Evolutionary conservation across 2,113 vertebrate species (phyloP).

Genomic region (Danionella cerebrum): DNA sequence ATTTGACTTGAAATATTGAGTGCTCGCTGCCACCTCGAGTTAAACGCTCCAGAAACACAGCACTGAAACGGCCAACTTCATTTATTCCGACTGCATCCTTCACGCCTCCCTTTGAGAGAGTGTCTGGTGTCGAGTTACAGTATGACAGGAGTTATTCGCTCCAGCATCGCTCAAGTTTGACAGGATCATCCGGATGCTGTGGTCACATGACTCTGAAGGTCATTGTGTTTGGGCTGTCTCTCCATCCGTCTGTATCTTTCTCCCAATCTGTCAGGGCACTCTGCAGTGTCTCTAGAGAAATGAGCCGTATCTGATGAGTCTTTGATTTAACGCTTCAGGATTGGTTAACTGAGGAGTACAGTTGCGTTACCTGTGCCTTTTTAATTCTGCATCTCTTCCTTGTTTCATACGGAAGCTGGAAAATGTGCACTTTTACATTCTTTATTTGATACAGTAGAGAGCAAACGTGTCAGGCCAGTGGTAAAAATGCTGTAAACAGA

Average conservation of each 20-base stretch:
- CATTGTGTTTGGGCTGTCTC: background rate
- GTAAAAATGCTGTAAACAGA: too few relatives aligned
- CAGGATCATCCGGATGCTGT: background rate
- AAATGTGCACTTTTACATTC: too few relatives aligned
- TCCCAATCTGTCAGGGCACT: background rate
- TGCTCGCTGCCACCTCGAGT: too few relatives aligned
- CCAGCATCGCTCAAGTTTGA: background rate
- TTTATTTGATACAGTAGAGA: too few relatives aligned
- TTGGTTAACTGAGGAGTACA: background rate
- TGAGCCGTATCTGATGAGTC: background rate
- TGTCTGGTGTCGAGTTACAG: too few relatives aligned
- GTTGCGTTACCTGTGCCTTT: background rate
- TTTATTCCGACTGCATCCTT: too few relatives aligned
- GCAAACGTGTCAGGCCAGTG: too few relatives aligned
- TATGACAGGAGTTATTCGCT: background rate
- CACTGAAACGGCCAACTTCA: too few relatives aligned
- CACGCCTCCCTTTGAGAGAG: too few relatives aligned
- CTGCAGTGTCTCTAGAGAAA: background rate
- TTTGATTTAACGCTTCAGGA: background rate
- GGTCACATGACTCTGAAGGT: slow-evolving; percentile 15
- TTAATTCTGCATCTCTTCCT: background rate
- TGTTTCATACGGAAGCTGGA: too few relatives aligned
- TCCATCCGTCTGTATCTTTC: background rate
- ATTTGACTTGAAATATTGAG: too few relatives aligned
- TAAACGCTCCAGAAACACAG: too few relatives aligned